These are phyloP conservation scores for Rattus norvegicus DNA, from an alignment of 2,113 vertebrate species.

Conservation along the genomic window DNA sequence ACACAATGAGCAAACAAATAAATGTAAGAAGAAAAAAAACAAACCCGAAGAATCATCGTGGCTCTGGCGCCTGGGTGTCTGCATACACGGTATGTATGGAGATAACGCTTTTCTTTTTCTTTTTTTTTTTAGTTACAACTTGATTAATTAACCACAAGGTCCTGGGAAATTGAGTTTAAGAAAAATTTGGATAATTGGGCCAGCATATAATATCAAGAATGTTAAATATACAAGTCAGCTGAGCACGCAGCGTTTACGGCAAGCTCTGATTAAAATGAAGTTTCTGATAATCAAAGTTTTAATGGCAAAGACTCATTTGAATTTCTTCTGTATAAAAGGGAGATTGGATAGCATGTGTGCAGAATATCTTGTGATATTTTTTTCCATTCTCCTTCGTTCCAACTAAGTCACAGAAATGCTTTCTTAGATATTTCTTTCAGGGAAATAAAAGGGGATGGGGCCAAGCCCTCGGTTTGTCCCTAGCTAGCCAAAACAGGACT, in stretches of 20 bases:
- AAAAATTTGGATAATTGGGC: slow-evolving; percentile 79
- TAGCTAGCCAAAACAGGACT: slow-evolving; percentile 64
- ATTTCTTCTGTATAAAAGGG: slow-evolving; percentile 74
- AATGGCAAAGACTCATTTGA: slow-evolving; percentile 78
- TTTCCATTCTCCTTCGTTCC: slow-evolving; percentile 54
- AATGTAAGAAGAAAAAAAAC: not conserved
- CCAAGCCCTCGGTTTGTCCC: slow-evolving; percentile 36
- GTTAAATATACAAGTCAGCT: slow-evolving; percentile 76
- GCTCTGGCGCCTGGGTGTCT: slow-evolving; percentile 23
- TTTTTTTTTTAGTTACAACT: slow-evolving; percentile 70
- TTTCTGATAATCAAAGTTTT: slow-evolving; percentile 81
- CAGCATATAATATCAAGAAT: slow-evolving; percentile 73
- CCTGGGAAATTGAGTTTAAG: slow-evolving; percentile 75
- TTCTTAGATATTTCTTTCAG: slow-evolving; percentile 47
- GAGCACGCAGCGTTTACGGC: slow-evolving; percentile 63
- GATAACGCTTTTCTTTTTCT: slow-evolving; percentile 65
- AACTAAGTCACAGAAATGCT: slow-evolving; percentile 45
- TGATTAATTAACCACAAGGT: slow-evolving; percentile 77
- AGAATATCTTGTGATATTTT: slow-evolving; percentile 70
- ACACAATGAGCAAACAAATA: not conserved
- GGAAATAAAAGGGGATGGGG: not conserved
- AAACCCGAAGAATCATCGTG: not conserved
- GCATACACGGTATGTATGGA: not conserved
- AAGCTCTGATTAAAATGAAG: slow-evolving; percentile 79
- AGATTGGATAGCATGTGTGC: slow-evolving; percentile 69